Evolutionary conservation across 2,888 invertebrate genomes (phyloP).

Genomic region (Vanessa cardui): DNA sequence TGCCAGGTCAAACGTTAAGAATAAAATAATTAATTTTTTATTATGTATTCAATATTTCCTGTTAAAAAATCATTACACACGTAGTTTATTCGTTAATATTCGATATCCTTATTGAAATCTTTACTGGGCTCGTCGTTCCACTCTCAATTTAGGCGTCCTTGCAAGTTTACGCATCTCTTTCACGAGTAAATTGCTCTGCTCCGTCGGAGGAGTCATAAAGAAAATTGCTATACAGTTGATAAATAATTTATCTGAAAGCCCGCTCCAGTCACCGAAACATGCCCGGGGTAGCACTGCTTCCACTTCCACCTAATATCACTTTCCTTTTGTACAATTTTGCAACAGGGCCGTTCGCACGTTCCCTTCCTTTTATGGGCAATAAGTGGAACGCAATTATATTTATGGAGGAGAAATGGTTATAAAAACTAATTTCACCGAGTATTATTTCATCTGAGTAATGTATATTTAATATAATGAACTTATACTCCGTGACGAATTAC

Average conservation of each 20-base stretch:
- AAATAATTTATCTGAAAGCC: conserved; percentile 83
- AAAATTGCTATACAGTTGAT: conserved; percentile 84
- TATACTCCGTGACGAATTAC: conserved; percentile 16
- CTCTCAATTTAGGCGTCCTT: conserved; percentile 78
- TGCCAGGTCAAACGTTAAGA: no score
- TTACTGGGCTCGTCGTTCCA: conserved; percentile 71
- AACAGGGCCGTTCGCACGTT: conserved; percentile 81
- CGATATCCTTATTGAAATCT: conserved; percentile 66
- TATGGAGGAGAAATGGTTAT: conserved; percentile 77
- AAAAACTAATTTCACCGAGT: conserved; percentile 78
- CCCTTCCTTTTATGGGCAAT: conserved; percentile 82
- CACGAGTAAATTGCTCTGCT: conserved; percentile 80
- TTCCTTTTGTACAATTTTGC: conserved; percentile 83
- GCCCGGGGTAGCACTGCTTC: conserved; percentile 69
- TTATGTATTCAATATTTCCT: conserved; percentile 58
- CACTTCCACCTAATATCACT: conserved; percentile 80
- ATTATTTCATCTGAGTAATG: conserved; percentile 57
- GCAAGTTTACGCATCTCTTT: conserved; percentile 82
- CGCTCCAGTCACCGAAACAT: conserved; percentile 81
- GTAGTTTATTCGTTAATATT: conserved; percentile 54
- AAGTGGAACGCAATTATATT: conserved; percentile 83
- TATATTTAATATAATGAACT: conserved; percentile 49
- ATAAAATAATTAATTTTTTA: conserved; percentile 31
- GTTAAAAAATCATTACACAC: conserved; percentile 53
- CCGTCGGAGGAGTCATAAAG: conserved; percentile 83